Evolutionary conservation across 2,797 vertebrate genomes (phyloP).

Genomic region (Limosa lapponica): DNA sequence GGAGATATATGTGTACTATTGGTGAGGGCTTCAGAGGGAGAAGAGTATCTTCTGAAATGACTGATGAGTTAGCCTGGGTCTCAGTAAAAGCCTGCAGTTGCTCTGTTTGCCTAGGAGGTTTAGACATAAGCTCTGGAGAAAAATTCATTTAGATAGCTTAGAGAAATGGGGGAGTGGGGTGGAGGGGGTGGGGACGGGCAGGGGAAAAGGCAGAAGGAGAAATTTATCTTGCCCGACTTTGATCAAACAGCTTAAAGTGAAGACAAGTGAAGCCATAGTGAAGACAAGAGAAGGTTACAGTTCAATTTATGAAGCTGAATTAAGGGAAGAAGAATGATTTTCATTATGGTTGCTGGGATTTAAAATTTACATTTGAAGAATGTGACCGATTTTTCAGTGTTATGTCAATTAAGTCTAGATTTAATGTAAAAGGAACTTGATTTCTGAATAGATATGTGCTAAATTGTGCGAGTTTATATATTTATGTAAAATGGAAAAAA

Average conservation of each 20-base stretch:
- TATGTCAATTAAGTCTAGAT: neutral
- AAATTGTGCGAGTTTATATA: neutral
- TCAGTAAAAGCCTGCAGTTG: neutral
- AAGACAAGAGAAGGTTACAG: neutral
- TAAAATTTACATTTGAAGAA: neutral
- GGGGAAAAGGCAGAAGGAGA: neutral
- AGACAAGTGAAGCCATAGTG: no score
- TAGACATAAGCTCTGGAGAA: neutral
- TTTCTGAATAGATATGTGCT: neutral
- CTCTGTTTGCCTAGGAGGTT: neutral
- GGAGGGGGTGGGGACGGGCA: neutral
- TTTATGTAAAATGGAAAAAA: neutral
- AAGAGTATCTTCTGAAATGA: neutral
- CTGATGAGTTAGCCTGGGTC: neutral
- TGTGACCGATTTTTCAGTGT: neutral
- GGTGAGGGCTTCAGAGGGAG: neutral
- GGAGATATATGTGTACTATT: neutral
- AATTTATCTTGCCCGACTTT: neutral
- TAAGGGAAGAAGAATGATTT: neutral
- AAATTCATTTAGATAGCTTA: neutral
- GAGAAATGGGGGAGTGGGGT: neutral
- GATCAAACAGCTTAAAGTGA: neutral
- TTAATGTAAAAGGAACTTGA: neutral
- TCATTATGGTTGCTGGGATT: neutral
- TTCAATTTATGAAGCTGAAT: neutral